Base-by-base conservation (phyloP, 2,113 vertebrate genomes). In the Syngnathus typhle region DNA sequence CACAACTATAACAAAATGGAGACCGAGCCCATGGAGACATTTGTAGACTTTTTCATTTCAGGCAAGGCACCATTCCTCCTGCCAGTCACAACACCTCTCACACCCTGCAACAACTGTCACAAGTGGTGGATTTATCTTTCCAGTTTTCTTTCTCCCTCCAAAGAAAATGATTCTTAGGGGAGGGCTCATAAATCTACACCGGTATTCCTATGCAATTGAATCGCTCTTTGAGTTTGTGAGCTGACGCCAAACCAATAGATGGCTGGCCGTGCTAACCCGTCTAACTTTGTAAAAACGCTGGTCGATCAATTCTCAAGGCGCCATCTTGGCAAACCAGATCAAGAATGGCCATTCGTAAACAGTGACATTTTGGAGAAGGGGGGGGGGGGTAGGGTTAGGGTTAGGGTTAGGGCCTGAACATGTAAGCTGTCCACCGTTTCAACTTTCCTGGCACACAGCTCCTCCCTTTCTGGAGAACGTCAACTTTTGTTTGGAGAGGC, bases 391-490 rank as follows among this genome's bases (percentile, higher is more conserved):
- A n/a, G n/a, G n/a, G n/a, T n/a, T n/a, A n/a, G n/a, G n/a, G n/a
- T n/a, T n/a, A n/a, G n/a, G n/a, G n/a, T n/a, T 82, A 76, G 80
- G 75, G 77, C 74, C 74, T 19, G 78, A 77, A 85, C 86, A 68
- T 83, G 82, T 82, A 86, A 83, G 88, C 74, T 79, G 66, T 60
- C 16, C 73, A 76, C 74, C 73, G 75, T 76, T 83, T 80, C 44
- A 85, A 83, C 71, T 86, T 85, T 86, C 83, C 81, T 80, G 81
- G 44, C 54, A 11, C 58, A 5, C 4, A n/a, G 58, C 59, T 61
- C 11, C 23, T 79, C 70, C 65, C 67, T 67, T 79, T 79, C 77
- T 65, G 3, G 13, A 73, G 72, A 67, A 37, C 19, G 67, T 46
- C 58, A 70, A 68, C 71, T 75, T 58, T 71, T 82, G 81, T 83